Conservation (phyloP, 2,797 vertebrate species). For the Microctenopoma stevenorrisi region DNA sequence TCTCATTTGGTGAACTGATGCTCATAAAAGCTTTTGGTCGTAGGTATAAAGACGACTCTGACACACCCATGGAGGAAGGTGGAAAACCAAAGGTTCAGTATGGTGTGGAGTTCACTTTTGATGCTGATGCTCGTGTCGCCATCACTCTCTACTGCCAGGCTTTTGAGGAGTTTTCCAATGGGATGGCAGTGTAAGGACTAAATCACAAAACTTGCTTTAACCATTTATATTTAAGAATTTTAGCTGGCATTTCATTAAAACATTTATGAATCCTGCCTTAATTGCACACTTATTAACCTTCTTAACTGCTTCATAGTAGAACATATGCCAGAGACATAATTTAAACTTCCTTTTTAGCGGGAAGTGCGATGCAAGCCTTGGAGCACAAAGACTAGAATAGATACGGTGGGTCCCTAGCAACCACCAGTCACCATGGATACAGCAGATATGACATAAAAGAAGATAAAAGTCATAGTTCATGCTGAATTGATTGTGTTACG, state of each 20-base stretch:
- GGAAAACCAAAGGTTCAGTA: constrained; percentile 92
- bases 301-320: not conserved
- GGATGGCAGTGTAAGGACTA: constrained; percentile 92
- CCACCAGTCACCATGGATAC: constrained; percentile 77
- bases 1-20: not conserved
- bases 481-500: constrained; percentile 36
- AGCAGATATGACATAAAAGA: constrained; percentile 35
- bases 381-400: constrained; percentile 61
- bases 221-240: not conserved
- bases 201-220: not conserved
- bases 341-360: constrained; percentile 26
- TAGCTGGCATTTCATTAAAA: not conserved
- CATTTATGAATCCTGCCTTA: not conserved
- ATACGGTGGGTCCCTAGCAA: constrained; percentile 69
- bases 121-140: constrained; percentile 95
- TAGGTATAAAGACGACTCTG: constrained; percentile 97
- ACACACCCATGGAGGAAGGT: constrained; percentile 88
- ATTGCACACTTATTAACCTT: not conserved
- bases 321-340: constrained; percentile 12
- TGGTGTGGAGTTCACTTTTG: constrained; percentile 97
- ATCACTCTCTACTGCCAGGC: constrained; percentile 98
- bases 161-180: constrained; percentile 94
- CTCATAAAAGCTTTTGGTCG: constrained; percentile 1
- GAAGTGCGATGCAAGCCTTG: constrained; percentile 35
- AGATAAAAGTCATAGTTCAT: constrained; percentile 45